These are phyloP conservation scores for Hycleus phaleratus DNA, from an alignment of 1,140 invertebrate species.

Conservation along the genomic window DNA sequence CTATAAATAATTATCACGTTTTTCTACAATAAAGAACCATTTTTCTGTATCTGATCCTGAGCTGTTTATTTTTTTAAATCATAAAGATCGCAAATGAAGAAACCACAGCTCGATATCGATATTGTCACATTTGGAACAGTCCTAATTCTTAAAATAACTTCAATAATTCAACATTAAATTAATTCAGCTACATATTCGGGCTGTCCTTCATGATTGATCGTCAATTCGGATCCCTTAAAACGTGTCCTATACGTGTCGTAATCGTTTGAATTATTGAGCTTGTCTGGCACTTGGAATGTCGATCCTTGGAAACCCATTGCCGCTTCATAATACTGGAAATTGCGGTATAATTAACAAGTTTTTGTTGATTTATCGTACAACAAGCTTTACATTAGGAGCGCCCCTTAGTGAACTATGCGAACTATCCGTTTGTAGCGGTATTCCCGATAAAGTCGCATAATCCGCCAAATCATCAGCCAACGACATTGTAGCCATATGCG, in stretches of 20 bases:
- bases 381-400: conserved; percentile 34
- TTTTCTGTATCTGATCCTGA: not conserved
- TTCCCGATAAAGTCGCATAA: conserved; percentile 61
- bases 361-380: not conserved
- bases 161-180: conserved; percentile 42
- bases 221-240: conserved; percentile 42
- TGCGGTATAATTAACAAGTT: conserved; percentile 1
- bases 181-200: conserved; percentile 62
- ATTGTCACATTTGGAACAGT: conserved; percentile 6
- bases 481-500: conserved; percentile 38
- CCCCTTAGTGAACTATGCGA: conserved; percentile 40
- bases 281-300: conserved; percentile 59
- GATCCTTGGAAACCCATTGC: conserved; percentile 62
- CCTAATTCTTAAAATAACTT: not conserved
- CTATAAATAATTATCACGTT: not conserved
- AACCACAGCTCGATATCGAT: not conserved
- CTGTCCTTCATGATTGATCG: conserved; percentile 56
- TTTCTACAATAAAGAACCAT: not conserved
- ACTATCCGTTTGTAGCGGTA: conserved; percentile 33
- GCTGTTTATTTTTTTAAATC: not conserved
- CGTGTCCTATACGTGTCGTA: conserved; percentile 32
- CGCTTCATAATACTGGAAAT: conserved; percentile 55
- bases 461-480: conserved; percentile 53
- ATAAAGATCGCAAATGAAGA: not conserved
- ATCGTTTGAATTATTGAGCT: conserved; percentile 31